Base-by-base conservation (phyloP, 2,888 invertebrate species). In the Stenchaetothrips biformis region DNA sequence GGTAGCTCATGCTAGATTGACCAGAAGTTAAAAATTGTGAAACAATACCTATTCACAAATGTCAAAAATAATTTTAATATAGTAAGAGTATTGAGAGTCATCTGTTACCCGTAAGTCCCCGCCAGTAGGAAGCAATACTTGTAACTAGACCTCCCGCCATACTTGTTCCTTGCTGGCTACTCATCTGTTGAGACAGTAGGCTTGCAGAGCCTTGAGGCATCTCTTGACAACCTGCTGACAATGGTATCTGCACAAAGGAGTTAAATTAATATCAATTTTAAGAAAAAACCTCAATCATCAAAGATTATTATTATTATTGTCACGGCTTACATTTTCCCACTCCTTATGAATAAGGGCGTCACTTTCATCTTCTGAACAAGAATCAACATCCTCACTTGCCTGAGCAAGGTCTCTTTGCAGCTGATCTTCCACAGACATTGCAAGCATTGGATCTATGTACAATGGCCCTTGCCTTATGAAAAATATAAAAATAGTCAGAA, bases 81-180 rank as follows among this genome's bases (percentile, higher is more conserved):
- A 8, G 21, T 11, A 74, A 74, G 37, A 37, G 18, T 59, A 67
- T 21, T 21, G n/a, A 27, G 48, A 37, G 37, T 80, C 81, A 83
- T 82, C 82, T 82, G 79, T 82, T 81, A 7, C 80, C 81, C 49
- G 92, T 92, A 90, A 92, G 92, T 11, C 92, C 93, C 83, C 93
- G 91, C 92, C 94, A 94, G 85, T 95, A 90, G 81, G 95, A 95
- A 78, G 92, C 93, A 83, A 96, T 89, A 84, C 95, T 94, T 81
- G 93, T 92, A 84, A 95, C 92, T 37, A 95, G 89, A 80, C 94
- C 92, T 48, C 92, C 92, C 74, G 92, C 92, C 83, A 92, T 90
- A 87, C 91, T 89, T 83, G 87, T 84, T 0, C 83, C 82, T 80
- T 83, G 83, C 18, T 82, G 81, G 16, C 82, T 83, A 37, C 82